Percentiles rank a stretch among this genome's conserved stretches.
Evolutionary conservation across 2,113 vertebrate species (phyloP).

Genomic region (Athene noctua): DNA sequence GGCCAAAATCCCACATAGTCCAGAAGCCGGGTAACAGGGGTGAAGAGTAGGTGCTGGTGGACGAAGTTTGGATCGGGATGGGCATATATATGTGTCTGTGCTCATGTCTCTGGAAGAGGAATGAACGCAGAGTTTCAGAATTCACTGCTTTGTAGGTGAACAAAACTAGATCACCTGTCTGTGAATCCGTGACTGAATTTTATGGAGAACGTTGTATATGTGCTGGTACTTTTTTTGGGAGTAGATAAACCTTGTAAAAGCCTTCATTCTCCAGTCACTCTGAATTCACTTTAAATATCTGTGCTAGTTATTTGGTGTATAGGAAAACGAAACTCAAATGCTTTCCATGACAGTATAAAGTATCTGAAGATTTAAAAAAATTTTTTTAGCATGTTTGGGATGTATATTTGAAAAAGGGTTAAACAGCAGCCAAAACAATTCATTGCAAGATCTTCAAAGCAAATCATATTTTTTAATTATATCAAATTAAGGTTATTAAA

Average conservation of each 20-base stretch:
- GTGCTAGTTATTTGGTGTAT: background rate
- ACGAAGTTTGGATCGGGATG: background rate
- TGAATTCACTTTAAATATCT: background rate
- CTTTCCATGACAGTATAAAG: background rate
- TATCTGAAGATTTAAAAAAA: background rate
- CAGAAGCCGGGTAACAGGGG: background rate
- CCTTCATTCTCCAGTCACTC: background rate
- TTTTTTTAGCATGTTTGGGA: background rate
- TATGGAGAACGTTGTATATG: background rate
- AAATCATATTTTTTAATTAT: slow-evolving; percentile 81
- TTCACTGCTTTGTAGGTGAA: background rate
- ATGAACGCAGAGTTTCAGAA: background rate
- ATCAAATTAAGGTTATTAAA: slow-evolving; percentile 82
- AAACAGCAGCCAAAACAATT: slow-evolving; percentile 71
- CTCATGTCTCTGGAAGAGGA: background rate
- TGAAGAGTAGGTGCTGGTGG: background rate
- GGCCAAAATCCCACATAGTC: background rate
- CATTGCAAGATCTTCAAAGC: slow-evolving; percentile 72
- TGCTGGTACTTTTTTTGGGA: background rate
- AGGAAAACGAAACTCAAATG: background rate
- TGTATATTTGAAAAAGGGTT: slow-evolving; percentile 66
- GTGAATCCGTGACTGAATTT: background rate
- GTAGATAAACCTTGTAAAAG: background rate
- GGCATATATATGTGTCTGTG: background rate
- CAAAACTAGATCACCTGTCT: background rate